Evolutionary conservation across 2,888 invertebrate species (phyloP).

Genomic region (Drosophila subquinaria): DNA sequence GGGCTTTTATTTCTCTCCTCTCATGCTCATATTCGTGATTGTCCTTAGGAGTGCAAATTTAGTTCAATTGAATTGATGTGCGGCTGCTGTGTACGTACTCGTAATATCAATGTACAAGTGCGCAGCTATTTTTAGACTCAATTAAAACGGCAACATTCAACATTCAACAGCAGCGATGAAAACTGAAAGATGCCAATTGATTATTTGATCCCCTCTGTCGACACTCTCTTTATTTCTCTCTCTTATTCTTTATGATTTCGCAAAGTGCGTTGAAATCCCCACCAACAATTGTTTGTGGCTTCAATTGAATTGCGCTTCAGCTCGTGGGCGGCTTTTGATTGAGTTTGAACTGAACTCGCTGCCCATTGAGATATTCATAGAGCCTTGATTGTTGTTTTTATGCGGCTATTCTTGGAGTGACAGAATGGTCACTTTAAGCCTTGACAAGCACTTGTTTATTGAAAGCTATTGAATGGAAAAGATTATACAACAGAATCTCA

Average conservation of each 20-base stretch:
- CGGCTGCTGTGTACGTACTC: constrained; percentile 5
- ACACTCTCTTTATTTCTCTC: background rate
- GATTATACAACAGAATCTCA: constrained; percentile 12
- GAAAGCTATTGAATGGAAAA: background rate
- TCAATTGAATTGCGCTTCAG: constrained; percentile 46
- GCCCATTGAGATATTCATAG: constrained; percentile 3
- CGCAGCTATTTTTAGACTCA: constrained; percentile 75
- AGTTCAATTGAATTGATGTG: constrained; percentile 75
- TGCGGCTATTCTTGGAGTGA: constrained; percentile 35
- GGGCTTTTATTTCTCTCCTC: background rate
- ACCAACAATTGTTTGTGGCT: constrained; percentile 21
- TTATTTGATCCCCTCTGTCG: constrained; percentile 23
- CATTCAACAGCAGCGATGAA: constrained; percentile 1
- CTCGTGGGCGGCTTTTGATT: constrained; percentile 54
- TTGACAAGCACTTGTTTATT: constrained; percentile 8
- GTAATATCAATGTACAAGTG: constrained; percentile 58
- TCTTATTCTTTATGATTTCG: constrained; percentile 22
- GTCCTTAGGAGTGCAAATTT: constrained; percentile 62
- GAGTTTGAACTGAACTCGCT: constrained; percentile 37
- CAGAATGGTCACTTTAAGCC: constrained; percentile 27
- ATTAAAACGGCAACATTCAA: constrained; percentile 58
- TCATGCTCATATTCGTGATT: constrained; percentile 5
- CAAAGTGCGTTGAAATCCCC: constrained; percentile 21
- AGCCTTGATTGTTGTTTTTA: constrained; percentile 31
- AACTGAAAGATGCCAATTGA: constrained; percentile 65